phyloP scores from a whole-genome alignment of 2,113 vertebrate genomes.

The Turnix velox region DNA sequence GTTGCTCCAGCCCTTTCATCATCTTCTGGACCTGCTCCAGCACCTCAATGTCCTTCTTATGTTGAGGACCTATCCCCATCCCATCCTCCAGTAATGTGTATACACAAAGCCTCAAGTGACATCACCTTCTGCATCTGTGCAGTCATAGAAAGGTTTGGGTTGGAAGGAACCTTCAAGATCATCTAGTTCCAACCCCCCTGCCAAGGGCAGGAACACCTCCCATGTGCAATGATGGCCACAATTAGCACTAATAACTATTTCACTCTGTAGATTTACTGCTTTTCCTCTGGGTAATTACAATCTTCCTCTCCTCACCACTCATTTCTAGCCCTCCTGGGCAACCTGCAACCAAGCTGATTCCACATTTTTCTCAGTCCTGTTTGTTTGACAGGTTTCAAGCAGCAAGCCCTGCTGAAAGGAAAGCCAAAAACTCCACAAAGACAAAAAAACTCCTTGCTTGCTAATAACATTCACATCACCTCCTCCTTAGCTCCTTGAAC shows the following conservation, averaged over 20 bases:
- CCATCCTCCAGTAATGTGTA: fast-evolving
- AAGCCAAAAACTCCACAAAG: background rate
- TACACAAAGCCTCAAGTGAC: background rate
- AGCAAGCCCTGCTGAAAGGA: background rate
- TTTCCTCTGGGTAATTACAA: conserved; percentile 37
- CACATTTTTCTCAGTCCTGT: background rate
- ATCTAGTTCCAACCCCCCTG: no score
- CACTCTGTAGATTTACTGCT: conserved; percentile 11
- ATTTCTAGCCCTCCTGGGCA: background rate
- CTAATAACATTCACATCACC: conserved; percentile 17
- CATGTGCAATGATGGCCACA: background rate
- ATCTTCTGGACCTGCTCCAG: no score
- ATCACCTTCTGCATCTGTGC: background rate
- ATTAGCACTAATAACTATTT: conserved; percentile 37
- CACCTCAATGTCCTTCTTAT: no score
- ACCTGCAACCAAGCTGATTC: conserved; percentile 7
- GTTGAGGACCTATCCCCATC: background rate
- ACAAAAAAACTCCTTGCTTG: background rate
- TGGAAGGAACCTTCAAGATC: no score
- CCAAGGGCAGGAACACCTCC: no score
- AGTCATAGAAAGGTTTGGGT: no score
- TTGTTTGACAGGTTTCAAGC: conserved; percentile 30
- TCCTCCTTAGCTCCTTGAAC: conserved; percentile 10
- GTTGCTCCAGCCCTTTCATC: no score
- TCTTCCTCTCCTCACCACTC: background rate